Base-by-base conservation (phyloP, 2,113 vertebrate genomes). In the Lepisosteus osseus region DNA sequence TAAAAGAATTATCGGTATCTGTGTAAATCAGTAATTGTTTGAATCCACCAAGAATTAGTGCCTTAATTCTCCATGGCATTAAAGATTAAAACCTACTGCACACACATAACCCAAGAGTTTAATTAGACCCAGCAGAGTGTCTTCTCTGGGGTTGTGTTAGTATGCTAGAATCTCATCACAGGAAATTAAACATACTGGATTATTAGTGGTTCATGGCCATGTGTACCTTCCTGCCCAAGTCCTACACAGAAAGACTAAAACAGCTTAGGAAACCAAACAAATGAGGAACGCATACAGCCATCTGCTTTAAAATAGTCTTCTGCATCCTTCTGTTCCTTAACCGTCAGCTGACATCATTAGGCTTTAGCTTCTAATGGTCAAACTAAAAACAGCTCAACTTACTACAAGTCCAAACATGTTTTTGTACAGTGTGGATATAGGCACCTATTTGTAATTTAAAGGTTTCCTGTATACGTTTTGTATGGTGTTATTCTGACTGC, bases 71-170 rank as follows among this genome's bases (percentile, higher is more conserved):
- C 59, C 17, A 14, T 29, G 14, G 59, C 14, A 14, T 74, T 72
- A 72, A 65, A 65, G 80, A 82, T 82, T 85, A 74, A 29, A 29
- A 73, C 69, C 78, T 80, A 74, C 77, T 81, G 82, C 82, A 84
- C 81, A 83, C 51, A 85, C 55, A 40, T 82, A 87, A 88, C 80
- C 86, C 71, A 68, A 57, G 57, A 78, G 72, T 81, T 73, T 72
- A 78, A 74, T 75, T 77, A 76, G 41, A 12, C 64, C 65, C 40
- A 0, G 72, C 43, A 29, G 13, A 71, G 59, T 6, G 17, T 15
- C 7, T 15, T 29, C 59, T 61, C 59, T 61, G 59, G 7, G 59
- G 3, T 14, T 6, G 7, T 61, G 77, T 67, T 9, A 44, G 69
- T 69, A 70, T 11, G 47, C 74, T 77, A 74, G 14, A 57, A 77